Evolutionary conservation across 1,140 invertebrate species (phyloP).

Genomic region (Papilio polytes): DNA sequence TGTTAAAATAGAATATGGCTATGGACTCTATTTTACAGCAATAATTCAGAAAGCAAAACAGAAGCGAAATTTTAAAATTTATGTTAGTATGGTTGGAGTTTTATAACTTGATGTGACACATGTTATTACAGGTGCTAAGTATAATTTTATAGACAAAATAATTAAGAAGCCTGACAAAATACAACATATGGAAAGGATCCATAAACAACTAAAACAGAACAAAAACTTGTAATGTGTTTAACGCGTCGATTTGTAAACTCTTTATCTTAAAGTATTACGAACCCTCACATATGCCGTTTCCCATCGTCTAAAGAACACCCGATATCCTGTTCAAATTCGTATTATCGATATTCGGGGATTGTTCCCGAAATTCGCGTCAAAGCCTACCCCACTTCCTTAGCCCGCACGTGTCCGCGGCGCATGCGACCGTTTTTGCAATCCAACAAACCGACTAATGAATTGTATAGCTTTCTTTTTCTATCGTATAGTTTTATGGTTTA

Average conservation of each 20-base stretch:
- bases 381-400: slow-evolving; percentile 73
- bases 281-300: slow-evolving; percentile 61
- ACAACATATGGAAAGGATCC: not conserved
- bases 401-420: slow-evolving; percentile 62
- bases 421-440: slow-evolving; percentile 72
- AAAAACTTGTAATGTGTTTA: slow-evolving; percentile 24
- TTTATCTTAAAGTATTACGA: not conserved
- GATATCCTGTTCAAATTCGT: slow-evolving; percentile 75
- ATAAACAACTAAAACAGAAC: slow-evolving; percentile 11
- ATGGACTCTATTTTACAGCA: not conserved
- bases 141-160: not conserved
- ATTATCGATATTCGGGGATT: slow-evolving; percentile 59
- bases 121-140: not conserved
- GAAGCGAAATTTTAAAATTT: not conserved
- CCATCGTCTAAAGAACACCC: slow-evolving; percentile 55
- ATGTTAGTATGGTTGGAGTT: not conserved
- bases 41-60: not conserved
- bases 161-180: not conserved
- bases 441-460: slow-evolving; percentile 76
- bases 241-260: slow-evolving; percentile 4
- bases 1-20: not conserved
- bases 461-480: slow-evolving; percentile 56
- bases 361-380: slow-evolving; percentile 71
- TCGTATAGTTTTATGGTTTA: slow-evolving; percentile 39
- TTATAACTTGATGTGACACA: not conserved